These are phyloP conservation scores for Idaea straminata DNA, from an alignment of 2,888 invertebrate species.

Conservation along the genomic window DNA sequence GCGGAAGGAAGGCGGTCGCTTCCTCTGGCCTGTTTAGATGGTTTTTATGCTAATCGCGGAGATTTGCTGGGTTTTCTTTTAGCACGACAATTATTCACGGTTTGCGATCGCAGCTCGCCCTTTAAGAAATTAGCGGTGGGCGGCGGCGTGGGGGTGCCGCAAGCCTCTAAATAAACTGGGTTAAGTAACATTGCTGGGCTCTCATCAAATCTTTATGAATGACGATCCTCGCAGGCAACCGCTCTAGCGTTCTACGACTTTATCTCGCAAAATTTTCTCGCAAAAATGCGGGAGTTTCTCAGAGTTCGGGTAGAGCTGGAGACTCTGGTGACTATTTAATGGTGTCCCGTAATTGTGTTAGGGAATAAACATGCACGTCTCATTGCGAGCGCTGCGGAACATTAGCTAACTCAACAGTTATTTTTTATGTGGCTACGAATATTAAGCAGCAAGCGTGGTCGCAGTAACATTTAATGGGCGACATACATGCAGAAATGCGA, in stretches of 20 bases:
- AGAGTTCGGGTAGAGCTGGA: not conserved
- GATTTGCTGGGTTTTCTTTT: constrained; percentile 74
- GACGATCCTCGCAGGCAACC: constrained; percentile 21
- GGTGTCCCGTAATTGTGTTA: constrained; percentile 2
- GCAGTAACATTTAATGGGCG: constrained; percentile 47
- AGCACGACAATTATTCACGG: constrained; percentile 71
- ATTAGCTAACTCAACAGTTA: constrained; percentile 40
- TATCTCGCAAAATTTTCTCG: constrained; percentile 4
- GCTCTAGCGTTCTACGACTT: constrained; percentile 23
- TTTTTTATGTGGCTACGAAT: constrained; percentile 45
- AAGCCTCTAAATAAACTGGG: constrained; percentile 31
- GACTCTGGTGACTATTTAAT: constrained; percentile 1
- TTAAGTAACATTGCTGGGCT: constrained; percentile 32
- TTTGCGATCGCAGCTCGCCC: constrained; percentile 48
- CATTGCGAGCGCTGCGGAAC: constrained; percentile 29
- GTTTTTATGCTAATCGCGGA: constrained; percentile 77
- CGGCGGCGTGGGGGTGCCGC: constrained; percentile 14
- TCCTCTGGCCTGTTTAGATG: constrained; percentile 74
- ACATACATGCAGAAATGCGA: constrained; percentile 42
- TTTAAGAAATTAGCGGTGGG: constrained; percentile 59
- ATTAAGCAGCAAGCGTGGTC: constrained; percentile 40
- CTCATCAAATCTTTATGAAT: constrained; percentile 32
- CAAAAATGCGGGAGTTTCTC: not conserved
- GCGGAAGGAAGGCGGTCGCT: constrained; percentile 75
- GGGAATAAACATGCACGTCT: constrained; percentile 8